Evolutionary conservation across 2,113 vertebrate species (phyloP), one percentile per base, ranked within the genome.

Genomic region (Nestor notabilis): DNA sequence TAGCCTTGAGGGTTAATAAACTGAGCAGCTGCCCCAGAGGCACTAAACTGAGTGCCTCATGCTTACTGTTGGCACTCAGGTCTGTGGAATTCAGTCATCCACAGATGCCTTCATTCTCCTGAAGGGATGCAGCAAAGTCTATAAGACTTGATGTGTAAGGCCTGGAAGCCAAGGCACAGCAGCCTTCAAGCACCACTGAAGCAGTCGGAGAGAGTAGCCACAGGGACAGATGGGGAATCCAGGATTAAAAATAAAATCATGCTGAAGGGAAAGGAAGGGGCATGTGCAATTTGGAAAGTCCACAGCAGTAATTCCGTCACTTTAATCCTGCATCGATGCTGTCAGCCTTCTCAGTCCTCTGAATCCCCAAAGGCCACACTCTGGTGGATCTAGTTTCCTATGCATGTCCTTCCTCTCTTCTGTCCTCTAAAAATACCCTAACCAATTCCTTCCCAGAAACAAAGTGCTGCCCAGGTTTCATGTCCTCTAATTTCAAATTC

Each of bases 211-310:
- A 95, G 75, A 96, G 94, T 74, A 94, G 97, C 94, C 94, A 94
- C 60, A 94, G 83, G 96, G 92, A 94, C 93, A 91, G 91, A 94
- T 87, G 93, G 92, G 95, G 71, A 87, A 49, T 55, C 47, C 89
- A 90, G 90, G 56, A 95, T 97, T 97, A 95, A 96, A 97, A 96
- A 95, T 85, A 93, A 97, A 97, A 90, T 55, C 66, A 75, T 83
- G 82, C 92, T 93, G 52, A 37, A 77, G 76, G 90, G 87, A 97
- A 97, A 89, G 39, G 56, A 96, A 85, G 55, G 68, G 89, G 29
- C 87, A 95, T 74, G 60, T 72, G 78, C 85, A 95, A 83, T 93
- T 95, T 94, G 92, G 94, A 91, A 96, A 93, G 96, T 65, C 84
- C 66, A 80, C 43, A 72, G 66, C 69, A 87, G 63, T 75, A 74